Conservation (phyloP, 2,113 vertebrate species). For the Ophthalmotilapia sp. region DNA sequence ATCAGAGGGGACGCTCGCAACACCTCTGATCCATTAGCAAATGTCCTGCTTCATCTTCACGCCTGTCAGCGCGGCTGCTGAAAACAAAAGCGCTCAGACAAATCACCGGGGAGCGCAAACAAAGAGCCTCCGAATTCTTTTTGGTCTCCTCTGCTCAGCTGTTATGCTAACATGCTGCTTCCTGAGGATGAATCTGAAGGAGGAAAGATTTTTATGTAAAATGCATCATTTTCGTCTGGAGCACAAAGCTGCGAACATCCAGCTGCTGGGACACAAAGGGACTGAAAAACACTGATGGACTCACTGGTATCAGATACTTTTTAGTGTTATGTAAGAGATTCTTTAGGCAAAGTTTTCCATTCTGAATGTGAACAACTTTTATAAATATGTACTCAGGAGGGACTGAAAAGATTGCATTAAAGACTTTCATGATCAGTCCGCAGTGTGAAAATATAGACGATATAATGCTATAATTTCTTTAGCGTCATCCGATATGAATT, state of each 20-base stretch:
- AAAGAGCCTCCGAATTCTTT: background rate
- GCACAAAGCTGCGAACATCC: background rate
- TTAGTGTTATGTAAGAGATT: background rate
- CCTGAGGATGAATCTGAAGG: background rate
- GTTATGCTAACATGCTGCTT: background rate
- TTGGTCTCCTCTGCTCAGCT: background rate
- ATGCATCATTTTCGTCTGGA: background rate
- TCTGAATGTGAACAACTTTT: background rate
- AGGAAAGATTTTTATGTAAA: background rate
- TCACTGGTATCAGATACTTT: background rate
- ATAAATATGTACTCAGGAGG: background rate
- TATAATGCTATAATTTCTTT: background rate
- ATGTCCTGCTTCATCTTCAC: constrained; percentile 35
- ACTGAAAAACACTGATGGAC: background rate
- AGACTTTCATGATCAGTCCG: background rate
- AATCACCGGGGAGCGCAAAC: background rate
- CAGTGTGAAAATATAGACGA: background rate
- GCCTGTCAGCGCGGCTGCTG: background rate
- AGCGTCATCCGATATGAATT: background rate
- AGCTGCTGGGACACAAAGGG: background rate
- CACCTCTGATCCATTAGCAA: constrained; percentile 31
- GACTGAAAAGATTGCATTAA: background rate
- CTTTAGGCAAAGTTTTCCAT: background rate
- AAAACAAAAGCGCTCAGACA: background rate
- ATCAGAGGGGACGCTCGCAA: constrained; percentile 5